phyloP scores from a whole-genome alignment of 2,888 invertebrate species.

The Chrysomela aeneicollis region DNA sequence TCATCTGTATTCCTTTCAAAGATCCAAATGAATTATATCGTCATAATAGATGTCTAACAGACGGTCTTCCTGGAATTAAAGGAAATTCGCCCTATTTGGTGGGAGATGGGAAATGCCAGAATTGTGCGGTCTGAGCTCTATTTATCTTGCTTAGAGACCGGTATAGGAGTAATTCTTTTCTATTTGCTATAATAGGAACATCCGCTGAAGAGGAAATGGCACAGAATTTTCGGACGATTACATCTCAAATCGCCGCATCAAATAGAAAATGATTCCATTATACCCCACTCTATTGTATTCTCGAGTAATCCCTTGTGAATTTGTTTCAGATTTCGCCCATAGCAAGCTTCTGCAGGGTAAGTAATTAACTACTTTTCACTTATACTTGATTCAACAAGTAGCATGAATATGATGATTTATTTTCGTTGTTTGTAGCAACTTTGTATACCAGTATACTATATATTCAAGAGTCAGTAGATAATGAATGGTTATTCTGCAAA shows the following conservation, averaged over 20 bases:
- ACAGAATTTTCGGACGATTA: not conserved
- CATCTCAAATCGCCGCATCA: not conserved
- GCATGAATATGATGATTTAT: not conserved
- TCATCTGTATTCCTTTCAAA: too few relatives aligned
- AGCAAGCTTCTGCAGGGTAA: slow-evolving; percentile 87
- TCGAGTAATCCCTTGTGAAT: slow-evolving; percentile 40
- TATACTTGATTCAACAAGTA: not conserved
- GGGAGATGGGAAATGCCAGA: not conserved
- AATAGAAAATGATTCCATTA: not conserved
- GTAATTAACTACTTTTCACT: slow-evolving; percentile 55
- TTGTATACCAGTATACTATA: too few relatives aligned
- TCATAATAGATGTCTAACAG: not conserved
- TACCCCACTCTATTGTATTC: not conserved
- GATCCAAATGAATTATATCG: too few relatives aligned
- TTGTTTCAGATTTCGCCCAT: slow-evolving; percentile 83
- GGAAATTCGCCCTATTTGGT: not conserved
- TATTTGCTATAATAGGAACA: not conserved
- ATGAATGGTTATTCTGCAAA: too few relatives aligned
- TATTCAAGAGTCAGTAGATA: too few relatives aligned
- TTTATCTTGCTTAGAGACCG: not conserved
- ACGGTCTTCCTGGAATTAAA: not conserved
- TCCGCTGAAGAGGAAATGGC: not conserved
- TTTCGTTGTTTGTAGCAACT: too few relatives aligned
- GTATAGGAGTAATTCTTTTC: not conserved
- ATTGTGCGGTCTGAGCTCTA: not conserved